A percentile compares a stretch with the other conserved stretches of the same genome.
phyloP scores from a whole-genome alignment of 64 coral and sea anemone species.

The Dendronephthya gigantea region DNA sequence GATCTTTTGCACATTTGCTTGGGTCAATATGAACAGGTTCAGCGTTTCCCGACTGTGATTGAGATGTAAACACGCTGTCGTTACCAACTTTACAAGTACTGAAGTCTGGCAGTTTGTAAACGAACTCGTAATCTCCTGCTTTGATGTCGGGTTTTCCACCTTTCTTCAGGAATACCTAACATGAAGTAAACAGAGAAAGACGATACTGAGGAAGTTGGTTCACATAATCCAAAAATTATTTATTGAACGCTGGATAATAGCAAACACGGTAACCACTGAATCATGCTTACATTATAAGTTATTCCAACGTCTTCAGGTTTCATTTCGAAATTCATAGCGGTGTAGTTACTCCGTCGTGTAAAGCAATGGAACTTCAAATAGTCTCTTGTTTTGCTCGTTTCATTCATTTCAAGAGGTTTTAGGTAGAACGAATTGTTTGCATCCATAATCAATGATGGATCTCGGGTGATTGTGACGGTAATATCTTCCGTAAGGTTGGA shows the following conservation, averaged over 20 bases:
- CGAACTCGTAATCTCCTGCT: neutral
- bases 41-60: neutral
- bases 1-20: neutral
- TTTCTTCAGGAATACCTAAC: neutral
- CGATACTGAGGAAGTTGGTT: too few species aligned
- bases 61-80: neutral
- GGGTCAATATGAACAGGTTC: neutral
- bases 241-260: too few species aligned
- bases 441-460: neutral
- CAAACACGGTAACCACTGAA: too few species aligned
- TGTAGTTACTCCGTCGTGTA: neutral
- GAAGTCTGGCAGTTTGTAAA: neutral
- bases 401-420: neutral
- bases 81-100: neutral
- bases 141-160: neutral
- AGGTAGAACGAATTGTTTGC: neutral
- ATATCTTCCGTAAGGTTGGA: neutral
- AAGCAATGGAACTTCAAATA: neutral
- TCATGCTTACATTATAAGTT: neutral
- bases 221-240: too few species aligned
- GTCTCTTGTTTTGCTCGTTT: neutral
- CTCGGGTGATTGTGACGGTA: neutral
- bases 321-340: neutral
- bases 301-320: neutral
- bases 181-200: too few species aligned